These are phyloP conservation scores for Equus przewalskii DNA, from an alignment of 2,113 vertebrate genomes.

Conservation along the genomic window DNA sequence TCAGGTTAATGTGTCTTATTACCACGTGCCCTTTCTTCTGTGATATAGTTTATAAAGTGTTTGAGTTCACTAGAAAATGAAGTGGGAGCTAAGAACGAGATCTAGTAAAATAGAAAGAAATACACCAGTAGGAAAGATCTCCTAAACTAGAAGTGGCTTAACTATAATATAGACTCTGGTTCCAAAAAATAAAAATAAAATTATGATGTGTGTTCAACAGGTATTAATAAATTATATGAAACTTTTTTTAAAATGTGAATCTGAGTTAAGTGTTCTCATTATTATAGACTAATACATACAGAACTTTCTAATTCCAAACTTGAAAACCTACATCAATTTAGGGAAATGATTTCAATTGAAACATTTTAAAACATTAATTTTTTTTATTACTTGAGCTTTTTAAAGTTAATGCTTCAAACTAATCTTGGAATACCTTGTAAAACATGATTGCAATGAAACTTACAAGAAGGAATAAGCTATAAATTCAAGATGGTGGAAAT, in stretches of 20 bases:
- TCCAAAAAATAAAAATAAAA: conserved; percentile 3
- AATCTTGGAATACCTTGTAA: conserved; percentile 19
- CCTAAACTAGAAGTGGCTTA: not conserved
- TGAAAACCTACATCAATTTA: not conserved
- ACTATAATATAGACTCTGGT: not conserved
- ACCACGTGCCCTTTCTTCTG: not conserved
- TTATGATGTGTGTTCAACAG: not conserved
- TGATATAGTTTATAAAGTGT: not conserved
- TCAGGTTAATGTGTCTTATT: conserved; percentile 8
- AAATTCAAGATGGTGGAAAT: conserved; percentile 52
- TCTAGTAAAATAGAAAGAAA: conserved; percentile 17
- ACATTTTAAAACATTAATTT: not conserved
- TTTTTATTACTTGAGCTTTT: conserved; percentile 17
- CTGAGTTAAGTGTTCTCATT: not conserved
- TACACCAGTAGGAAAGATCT: not conserved
- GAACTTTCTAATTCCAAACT: conserved; percentile 3
- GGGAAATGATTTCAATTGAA: not conserved
- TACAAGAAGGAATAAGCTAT: not conserved
- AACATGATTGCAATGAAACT: conserved; percentile 16
- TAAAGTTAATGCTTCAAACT: conserved; percentile 36
- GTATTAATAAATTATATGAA: conserved; percentile 1
- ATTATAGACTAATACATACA: not conserved
- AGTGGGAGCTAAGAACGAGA: not conserved
- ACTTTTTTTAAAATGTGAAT: not conserved
- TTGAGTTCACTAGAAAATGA: conserved; percentile 15